A percentile compares a stretch with the other conserved stretches of the same genome.
These are phyloP conservation scores for Craseonycteris thonglongyai DNA, from an alignment of 2,113 vertebrate genomes.

Conservation along the genomic window DNA sequence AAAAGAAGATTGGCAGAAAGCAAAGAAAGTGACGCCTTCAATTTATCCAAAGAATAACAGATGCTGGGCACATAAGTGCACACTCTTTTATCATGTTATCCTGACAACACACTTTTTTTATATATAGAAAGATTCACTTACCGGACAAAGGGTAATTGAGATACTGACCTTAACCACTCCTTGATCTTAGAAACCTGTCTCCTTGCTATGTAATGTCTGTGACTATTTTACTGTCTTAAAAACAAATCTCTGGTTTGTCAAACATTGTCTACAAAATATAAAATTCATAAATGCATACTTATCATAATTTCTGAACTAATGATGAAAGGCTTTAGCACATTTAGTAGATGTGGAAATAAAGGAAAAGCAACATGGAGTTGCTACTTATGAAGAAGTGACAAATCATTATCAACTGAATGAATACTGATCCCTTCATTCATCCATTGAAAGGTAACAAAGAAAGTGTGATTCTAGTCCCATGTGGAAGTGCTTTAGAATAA, in stretches of 20 bases:
- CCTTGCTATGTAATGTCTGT: not conserved
- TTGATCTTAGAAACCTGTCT: conserved; percentile 15
- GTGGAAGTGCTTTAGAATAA: not conserved
- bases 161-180: conserved; percentile 3
- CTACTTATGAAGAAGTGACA: not conserved
- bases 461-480: not conserved
- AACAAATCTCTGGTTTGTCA: not conserved
- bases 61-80: conserved; percentile 4
- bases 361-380: not conserved
- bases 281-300: not conserved
- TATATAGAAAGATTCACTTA: not conserved
- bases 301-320: not conserved
- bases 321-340: not conserved
- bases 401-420: not conserved
- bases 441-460: not conserved
- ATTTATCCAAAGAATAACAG: conserved; percentile 52
- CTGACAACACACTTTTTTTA: conserved; percentile 31
- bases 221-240: not conserved
- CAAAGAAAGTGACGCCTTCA: not conserved
- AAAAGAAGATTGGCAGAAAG: conserved; percentile 57
- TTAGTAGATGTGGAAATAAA: not conserved
- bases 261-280: not conserved
- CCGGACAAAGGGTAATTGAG: conserved; percentile 47
- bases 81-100: conserved; percentile 37
- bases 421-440: not conserved